Conservation (phyloP, 2,113 vertebrate species). For the Tichodroma muraria region DNA sequence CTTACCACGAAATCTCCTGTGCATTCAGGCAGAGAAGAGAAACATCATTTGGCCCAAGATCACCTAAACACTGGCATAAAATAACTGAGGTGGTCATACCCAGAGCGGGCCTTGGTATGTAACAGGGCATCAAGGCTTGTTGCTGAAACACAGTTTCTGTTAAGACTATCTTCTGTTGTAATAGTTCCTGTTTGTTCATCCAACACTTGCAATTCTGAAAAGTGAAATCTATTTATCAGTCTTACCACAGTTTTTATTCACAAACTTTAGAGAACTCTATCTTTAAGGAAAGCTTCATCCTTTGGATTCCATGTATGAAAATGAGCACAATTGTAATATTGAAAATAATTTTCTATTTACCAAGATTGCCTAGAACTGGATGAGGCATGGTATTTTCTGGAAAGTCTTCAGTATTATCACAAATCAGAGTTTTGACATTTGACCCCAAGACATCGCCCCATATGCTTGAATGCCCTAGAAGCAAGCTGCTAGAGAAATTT, state of each 20-base stretch:
- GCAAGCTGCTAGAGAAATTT: background rate
- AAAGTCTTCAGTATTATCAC: background rate
- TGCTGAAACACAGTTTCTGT: background rate
- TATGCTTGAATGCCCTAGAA: background rate
- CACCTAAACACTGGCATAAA: background rate
- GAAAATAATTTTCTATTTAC: background rate
- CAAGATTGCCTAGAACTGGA: background rate
- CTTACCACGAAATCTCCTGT: background rate
- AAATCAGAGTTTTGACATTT: background rate
- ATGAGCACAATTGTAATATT: fast-evolving
- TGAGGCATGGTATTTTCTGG: background rate
- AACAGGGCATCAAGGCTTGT: background rate
- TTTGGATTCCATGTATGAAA: background rate
- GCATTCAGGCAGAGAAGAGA: background rate
- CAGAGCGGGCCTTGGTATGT: background rate
- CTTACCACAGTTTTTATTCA: background rate
- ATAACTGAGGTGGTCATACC: no score
- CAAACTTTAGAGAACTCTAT: background rate
- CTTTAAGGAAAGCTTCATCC: background rate
- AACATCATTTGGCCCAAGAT: background rate
- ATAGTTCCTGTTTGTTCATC: background rate
- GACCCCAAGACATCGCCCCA: background rate
- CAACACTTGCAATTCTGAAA: background rate
- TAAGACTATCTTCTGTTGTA: background rate
- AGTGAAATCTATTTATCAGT: background rate